Conservation (phyloP, 2,888 invertebrate genomes). For the Synergus japonicus region DNA sequence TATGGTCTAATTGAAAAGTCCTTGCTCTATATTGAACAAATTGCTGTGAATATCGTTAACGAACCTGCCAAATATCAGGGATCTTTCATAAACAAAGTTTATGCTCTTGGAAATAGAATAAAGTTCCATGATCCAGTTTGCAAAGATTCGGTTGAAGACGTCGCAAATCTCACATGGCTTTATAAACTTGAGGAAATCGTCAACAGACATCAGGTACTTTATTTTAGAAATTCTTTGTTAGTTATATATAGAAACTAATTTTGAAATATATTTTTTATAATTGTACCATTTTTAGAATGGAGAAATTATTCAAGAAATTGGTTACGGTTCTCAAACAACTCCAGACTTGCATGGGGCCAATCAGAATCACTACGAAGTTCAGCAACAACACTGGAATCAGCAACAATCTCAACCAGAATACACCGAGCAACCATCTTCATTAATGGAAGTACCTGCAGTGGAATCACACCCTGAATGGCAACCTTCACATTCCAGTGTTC, state of each 20-base stretch:
- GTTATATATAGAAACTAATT: not conserved
- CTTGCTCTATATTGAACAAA: slow-evolving; percentile 89
- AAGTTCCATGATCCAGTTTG: slow-evolving; percentile 85
- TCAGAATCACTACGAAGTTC: slow-evolving; percentile 61
- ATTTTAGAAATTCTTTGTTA: not conserved
- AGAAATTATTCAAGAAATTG: slow-evolving; percentile 69
- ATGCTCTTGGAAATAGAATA: slow-evolving; percentile 81
- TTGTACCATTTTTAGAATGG: slow-evolving; percentile 63
- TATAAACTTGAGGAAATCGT: slow-evolving; percentile 78
- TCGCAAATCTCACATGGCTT: slow-evolving; percentile 81
- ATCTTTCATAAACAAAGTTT: slow-evolving; percentile 78
- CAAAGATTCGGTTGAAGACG: slow-evolving; percentile 77
- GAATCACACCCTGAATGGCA: slow-evolving; percentile 69
- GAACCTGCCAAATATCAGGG: slow-evolving; percentile 79
- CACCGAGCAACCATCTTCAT: slow-evolving; percentile 62
- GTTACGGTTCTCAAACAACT: slow-evolving; percentile 50
- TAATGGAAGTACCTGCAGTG: slow-evolving; percentile 63
- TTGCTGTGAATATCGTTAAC: slow-evolving; percentile 83
- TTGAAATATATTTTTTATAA: slow-evolving; percentile 20
- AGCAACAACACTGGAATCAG: slow-evolving; percentile 64
- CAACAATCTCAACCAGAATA: slow-evolving; percentile 61
- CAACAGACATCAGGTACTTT: slow-evolving; percentile 75
- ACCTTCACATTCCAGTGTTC: slow-evolving; percentile 62
- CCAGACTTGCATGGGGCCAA: slow-evolving; percentile 49
- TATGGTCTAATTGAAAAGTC: slow-evolving; percentile 89